Evolutionary conservation across 2,888 invertebrate genomes (phyloP).

Genomic region (Heliconius ethilla): DNA sequence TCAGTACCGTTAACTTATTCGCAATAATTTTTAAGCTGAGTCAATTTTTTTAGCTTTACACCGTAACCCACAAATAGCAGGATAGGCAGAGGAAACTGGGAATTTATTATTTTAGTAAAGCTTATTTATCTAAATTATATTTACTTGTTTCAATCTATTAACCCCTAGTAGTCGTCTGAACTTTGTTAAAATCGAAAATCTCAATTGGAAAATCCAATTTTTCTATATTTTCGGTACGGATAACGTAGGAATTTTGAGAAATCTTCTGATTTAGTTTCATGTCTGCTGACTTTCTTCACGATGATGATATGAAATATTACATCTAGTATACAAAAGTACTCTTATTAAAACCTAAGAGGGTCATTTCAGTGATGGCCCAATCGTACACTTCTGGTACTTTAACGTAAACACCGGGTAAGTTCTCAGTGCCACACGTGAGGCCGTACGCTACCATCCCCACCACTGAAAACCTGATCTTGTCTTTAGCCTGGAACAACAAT

Average conservation of each 20-base stretch:
- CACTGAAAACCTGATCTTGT: constrained; percentile 38
- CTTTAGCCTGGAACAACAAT: constrained; percentile 22
- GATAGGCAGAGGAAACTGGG: not conserved
- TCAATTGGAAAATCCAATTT: too few species aligned
- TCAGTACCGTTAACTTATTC: not conserved
- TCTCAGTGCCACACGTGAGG: constrained; percentile 38
- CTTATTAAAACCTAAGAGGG: constrained; percentile 22
- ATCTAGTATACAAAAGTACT: constrained; percentile 13
- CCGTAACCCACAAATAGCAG: not conserved
- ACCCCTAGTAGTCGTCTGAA: too few species aligned
- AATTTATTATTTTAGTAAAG: too few species aligned
- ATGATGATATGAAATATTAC: not conserved
- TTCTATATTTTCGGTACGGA: too few species aligned
- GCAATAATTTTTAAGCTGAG: too few species aligned
- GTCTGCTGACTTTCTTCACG: too few species aligned
- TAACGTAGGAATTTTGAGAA: too few species aligned
- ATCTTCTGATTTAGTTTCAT: too few species aligned
- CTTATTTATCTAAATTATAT: too few species aligned
- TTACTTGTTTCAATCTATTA: too few species aligned
- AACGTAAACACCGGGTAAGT: constrained; percentile 44
- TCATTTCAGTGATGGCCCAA: constrained; percentile 45
- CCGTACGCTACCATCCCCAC: constrained; percentile 48
- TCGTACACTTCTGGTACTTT: constrained; percentile 40
- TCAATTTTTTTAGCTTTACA: too few species aligned
- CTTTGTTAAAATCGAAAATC: too few species aligned